Conservation (phyloP, 2,113 vertebrate genomes). For the Colius striatus region DNA sequence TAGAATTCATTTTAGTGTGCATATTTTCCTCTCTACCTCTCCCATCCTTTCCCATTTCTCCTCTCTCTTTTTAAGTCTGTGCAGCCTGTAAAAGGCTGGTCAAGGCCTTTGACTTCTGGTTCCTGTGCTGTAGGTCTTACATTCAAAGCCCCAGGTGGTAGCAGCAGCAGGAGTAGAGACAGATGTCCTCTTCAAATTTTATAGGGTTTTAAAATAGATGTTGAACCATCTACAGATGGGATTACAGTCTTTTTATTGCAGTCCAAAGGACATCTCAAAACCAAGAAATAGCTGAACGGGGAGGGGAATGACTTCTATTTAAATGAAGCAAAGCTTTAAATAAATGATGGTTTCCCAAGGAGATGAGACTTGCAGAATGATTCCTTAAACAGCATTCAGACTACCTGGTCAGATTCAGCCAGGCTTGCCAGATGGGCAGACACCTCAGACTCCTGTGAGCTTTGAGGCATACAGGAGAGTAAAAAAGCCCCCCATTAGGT, state of each 20-base stretch:
- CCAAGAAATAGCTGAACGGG: not conserved
- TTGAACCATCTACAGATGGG: not conserved
- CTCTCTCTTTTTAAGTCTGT: not conserved
- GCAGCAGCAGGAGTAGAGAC: not conserved
- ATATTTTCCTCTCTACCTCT: not conserved
- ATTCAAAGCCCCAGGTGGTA: not conserved
- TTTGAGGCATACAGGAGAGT: not conserved
- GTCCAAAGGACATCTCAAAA: not conserved
- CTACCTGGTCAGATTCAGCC: not conserved
- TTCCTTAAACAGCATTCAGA: not conserved
- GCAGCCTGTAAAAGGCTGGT: not conserved
- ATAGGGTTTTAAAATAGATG: not conserved
- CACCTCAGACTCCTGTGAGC: not conserved
- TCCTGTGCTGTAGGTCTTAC: not conserved
- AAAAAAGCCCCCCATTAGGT: not conserved
- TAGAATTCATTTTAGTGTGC: not conserved
- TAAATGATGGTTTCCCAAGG: not conserved
- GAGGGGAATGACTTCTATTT: not conserved
- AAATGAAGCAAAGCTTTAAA: not conserved
- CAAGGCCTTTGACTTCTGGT: not conserved
- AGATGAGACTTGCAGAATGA: not conserved
- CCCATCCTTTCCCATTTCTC: not conserved
- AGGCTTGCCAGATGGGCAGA: not conserved
- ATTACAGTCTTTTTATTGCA: not conserved
- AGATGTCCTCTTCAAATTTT: not conserved